A percentile compares a stretch with the other conserved stretches of the same genome.
Evolutionary conservation across 2,113 vertebrate genomes (phyloP).

Genomic region (Paramormyrops kingsleyae): DNA sequence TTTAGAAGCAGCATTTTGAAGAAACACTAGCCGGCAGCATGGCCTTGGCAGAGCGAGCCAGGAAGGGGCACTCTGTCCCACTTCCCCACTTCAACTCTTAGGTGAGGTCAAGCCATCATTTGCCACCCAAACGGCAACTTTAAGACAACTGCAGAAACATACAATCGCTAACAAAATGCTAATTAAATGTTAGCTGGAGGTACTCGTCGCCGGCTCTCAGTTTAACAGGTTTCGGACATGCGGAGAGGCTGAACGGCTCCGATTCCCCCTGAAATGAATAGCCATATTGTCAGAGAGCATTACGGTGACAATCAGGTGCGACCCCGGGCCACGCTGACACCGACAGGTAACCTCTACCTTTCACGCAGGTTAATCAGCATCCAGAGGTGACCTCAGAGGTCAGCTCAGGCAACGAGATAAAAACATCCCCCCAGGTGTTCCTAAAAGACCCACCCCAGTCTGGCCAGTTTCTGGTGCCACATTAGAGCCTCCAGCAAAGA

Average conservation of each 20-base stretch:
- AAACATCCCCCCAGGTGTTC: slow-evolving; percentile 4
- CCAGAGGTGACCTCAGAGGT: not conserved
- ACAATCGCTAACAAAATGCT: not conserved
- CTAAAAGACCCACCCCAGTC: not conserved
- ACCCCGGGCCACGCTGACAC: not conserved
- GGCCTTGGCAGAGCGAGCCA: not conserved
- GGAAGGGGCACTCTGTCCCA: not conserved
- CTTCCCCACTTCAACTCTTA: not conserved
- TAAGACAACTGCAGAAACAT: not conserved
- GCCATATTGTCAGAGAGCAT: not conserved
- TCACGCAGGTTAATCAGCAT: not conserved
- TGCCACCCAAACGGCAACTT: not conserved
- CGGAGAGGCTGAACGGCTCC: not conserved
- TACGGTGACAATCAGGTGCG: not conserved
- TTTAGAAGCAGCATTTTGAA: not conserved
- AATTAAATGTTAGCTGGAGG: not conserved
- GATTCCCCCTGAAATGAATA: not conserved
- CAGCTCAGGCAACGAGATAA: not conserved
- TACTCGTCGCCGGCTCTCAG: not conserved
- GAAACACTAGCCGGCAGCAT: not conserved
- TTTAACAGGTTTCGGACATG: not conserved
- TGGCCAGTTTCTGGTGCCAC: not conserved
- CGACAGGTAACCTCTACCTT: not conserved
- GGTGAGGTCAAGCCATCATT: not conserved
- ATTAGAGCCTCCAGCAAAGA: not conserved